Base-by-base conservation (phyloP, 2,888 invertebrate species). In the Patella ulyssiponensis region DNA sequence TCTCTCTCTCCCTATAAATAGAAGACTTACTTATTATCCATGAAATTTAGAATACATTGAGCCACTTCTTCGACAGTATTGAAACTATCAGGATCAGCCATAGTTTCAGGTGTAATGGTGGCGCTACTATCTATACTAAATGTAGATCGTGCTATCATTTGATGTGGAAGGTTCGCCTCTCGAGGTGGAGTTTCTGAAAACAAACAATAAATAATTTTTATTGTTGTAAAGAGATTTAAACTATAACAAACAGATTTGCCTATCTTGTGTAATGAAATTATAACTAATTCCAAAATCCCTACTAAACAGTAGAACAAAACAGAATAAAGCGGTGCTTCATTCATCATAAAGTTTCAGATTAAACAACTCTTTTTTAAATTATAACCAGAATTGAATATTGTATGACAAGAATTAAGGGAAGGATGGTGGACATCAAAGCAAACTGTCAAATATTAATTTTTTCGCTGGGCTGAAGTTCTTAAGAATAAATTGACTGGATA, bases 11-110 rank as follows among this genome's bases (percentile, higher is more conserved):
- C n/a, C n/a, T n/a, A 69, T 5, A 33, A 17, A 23, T 23, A 2
- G 20, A 74, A n/a, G 23, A 73, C 78, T 75, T 76, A 92, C 91
- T 92, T 92, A 73, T 95, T 95, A 1, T 96, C 95, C 58, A 98
- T 93, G 91, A 97, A 98, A 91, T 97, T 96, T 64, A 98, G 95
- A 72, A 98, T 93, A 1, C 97, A 96, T 92, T 97, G 97, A 86
- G 97, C 96, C 71, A 97, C 95, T 88, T 97, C 96, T 14, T 91
- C 89, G 11, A 89, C 86, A 53, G 87, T 87, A 71, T 86, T 84
- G 44, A 88, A 82, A 14, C 85, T 84, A 72, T 90, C 90, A 33
- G 88, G 86, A 76, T 90, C 89, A 12, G 86, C 85, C 54, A 88
- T 76, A 78, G 87, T 82, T 79, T 89, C 91, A 1, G 91, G 89